phyloP scores from a whole-genome alignment of 2,797 vertebrate genomes.

The Xyrichtys novacula region DNA sequence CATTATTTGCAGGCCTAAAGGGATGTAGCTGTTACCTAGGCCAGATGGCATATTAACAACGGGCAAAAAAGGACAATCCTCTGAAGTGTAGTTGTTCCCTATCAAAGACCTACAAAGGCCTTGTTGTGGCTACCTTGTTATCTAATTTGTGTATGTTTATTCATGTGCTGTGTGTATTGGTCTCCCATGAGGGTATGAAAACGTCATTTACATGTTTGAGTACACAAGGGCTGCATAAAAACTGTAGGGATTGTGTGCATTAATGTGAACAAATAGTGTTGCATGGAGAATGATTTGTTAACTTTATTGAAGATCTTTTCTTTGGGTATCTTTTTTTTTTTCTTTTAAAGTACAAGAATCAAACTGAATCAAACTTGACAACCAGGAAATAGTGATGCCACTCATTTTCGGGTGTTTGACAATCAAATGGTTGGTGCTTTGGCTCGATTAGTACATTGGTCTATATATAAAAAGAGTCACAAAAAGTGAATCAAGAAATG shows the following conservation, averaged over 20 bases:
- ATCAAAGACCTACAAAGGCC: constrained; percentile 73
- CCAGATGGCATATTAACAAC: constrained; percentile 81
- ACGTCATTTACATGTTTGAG: constrained; percentile 64
- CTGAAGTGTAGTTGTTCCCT: constrained; percentile 64
- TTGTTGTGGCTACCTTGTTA: constrained; percentile 71
- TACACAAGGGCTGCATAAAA: constrained; percentile 22
- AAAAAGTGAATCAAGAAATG: background rate
- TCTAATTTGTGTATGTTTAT: constrained; percentile 78
- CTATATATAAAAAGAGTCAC: background rate
- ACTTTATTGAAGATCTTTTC: background rate
- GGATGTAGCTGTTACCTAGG: constrained; percentile 70
- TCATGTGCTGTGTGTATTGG: constrained; percentile 51
- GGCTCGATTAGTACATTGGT: background rate
- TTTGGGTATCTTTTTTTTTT: background rate
- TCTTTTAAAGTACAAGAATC: background rate
- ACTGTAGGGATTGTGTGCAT: constrained; percentile 19
- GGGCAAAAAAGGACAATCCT: constrained; percentile 74
- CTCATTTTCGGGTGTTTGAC: background rate
- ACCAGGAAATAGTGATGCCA: background rate
- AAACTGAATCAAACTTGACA: background rate
- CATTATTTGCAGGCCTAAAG: constrained; percentile 84
- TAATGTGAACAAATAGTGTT: constrained; percentile 26
- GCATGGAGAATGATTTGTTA: background rate
- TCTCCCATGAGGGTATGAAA: constrained; percentile 50
- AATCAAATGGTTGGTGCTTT: too few relatives aligned